Evolutionary conservation across 2,113 vertebrate genomes (phyloP).

Genomic region (Riparia riparia): DNA sequence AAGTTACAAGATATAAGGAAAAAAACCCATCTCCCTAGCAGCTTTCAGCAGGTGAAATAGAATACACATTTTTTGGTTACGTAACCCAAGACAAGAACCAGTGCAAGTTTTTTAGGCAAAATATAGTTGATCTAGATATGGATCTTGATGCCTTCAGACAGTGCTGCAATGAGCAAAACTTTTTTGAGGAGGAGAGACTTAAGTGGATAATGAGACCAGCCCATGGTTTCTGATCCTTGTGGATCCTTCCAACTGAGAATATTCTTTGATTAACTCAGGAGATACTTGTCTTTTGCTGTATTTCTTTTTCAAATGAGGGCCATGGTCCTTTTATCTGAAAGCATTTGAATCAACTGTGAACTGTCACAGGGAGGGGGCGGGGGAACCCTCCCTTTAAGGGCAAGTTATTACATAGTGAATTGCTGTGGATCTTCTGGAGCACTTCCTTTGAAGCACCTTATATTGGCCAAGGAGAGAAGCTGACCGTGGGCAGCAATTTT

Average conservation of each 20-base stretch:
- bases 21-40: too few relatives aligned
- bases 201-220: neutral
- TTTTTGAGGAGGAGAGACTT: neutral
- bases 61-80: too few relatives aligned
- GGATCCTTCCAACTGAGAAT: neutral
- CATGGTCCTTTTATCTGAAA: neutral
- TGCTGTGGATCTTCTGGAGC: neutral
- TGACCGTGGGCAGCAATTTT: neutral
- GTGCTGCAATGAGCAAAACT: neutral
- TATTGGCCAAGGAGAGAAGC: neutral
- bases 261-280: neutral
- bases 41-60: too few relatives aligned
- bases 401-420: neutral
- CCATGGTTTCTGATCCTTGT: neutral
- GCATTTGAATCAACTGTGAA: neutral
- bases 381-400: neutral
- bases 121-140: neutral
- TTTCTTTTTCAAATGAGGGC: neutral
- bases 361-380: neutral
- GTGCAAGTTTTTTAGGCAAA: neutral
- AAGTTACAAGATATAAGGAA: too few relatives aligned
- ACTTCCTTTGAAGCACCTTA: neutral
- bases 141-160: neutral
- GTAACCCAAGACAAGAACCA: neutral
- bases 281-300: neutral